Evolutionary conservation across 2,797 vertebrate genomes (phyloP).

Genomic region (Oryzias dopingdopingensis): DNA sequence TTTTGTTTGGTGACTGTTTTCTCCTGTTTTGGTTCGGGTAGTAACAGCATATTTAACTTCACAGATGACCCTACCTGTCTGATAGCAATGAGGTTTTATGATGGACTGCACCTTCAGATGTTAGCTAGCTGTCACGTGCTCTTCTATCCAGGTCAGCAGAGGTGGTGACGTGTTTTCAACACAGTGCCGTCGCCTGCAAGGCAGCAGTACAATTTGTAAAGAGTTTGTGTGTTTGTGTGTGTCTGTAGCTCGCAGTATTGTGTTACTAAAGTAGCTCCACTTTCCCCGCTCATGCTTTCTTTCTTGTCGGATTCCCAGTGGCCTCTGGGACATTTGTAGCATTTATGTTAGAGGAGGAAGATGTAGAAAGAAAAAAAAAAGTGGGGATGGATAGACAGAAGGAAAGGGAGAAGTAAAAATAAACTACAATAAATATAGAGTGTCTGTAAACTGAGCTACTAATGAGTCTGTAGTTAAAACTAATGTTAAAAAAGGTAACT

Average conservation of each 20-base stretch:
- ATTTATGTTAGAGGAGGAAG: slow-evolving; percentile 32
- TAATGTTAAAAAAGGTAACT: not conserved
- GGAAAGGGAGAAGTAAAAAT: slow-evolving; percentile 7
- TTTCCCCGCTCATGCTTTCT: slow-evolving; percentile 43
- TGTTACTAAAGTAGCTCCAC: slow-evolving; percentile 46
- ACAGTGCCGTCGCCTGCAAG: slow-evolving; percentile 14
- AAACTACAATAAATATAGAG: slow-evolving; percentile 24
- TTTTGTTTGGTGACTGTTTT: no score
- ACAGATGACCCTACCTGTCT: no score
- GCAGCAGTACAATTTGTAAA: slow-evolving; percentile 27
- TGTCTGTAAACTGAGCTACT: not conserved
- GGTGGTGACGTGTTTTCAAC: slow-evolving; percentile 5
- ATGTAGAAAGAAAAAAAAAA: not conserved
- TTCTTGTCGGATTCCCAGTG: slow-evolving; percentile 19
- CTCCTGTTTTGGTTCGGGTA: no score
- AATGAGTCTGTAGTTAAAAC: not conserved
- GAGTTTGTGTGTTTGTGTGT: slow-evolving; percentile 17
- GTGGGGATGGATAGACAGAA: not conserved
- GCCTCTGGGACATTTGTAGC: slow-evolving; percentile 35
- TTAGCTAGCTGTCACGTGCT: slow-evolving; percentile 10
- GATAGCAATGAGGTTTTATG: no score
- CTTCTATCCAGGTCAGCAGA: slow-evolving; percentile 7
- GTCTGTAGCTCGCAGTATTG: slow-evolving; percentile 30
- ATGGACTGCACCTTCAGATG: no score
- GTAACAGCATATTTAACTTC: no score